Evolutionary conservation across 2,888 invertebrate genomes (phyloP).

Genomic region (Drosophila fungiperda): DNA sequence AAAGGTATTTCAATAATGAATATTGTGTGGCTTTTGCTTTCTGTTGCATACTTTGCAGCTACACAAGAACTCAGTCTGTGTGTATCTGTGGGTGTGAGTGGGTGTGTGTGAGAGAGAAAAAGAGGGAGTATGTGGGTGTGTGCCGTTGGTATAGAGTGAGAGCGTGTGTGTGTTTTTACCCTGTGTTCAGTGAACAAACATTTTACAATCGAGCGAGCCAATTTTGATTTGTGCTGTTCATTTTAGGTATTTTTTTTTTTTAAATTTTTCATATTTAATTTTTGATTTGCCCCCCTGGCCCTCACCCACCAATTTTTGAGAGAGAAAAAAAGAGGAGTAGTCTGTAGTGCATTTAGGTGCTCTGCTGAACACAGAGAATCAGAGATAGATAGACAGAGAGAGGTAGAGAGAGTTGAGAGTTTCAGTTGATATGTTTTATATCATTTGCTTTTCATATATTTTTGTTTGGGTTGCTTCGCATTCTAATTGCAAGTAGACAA

Average conservation of each 20-base stretch:
- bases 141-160: slow-evolving; percentile 12
- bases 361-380: slow-evolving; percentile 78
- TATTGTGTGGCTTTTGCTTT: slow-evolving; percentile 35
- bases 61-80: slow-evolving; percentile 52
- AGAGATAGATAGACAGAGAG: not conserved
- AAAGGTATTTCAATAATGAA: slow-evolving; percentile 46
- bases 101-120: not conserved
- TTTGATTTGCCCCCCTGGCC: slow-evolving; percentile 43
- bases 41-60: slow-evolving; percentile 64
- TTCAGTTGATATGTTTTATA: slow-evolving; percentile 59
- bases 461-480: slow-evolving; percentile 46
- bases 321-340: slow-evolving; percentile 1
- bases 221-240: slow-evolving; percentile 45
- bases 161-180: slow-evolving; percentile 38
- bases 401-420: slow-evolving; percentile 12
- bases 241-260: slow-evolving; percentile 24
- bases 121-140: slow-evolving; percentile 23
- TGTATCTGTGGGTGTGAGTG: slow-evolving; percentile 3
- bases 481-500: slow-evolving; percentile 69
- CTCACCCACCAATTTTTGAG: slow-evolving; percentile 68
- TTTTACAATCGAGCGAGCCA: slow-evolving; percentile 66
- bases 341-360: slow-evolving; percentile 48
- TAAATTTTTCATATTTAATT: slow-evolving; percentile 26
- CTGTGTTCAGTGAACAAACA: slow-evolving; percentile 79
- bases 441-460: slow-evolving; percentile 32